Evolutionary conservation across 2,888 invertebrate genomes (phyloP).

Genomic region (Drosophila algonquin): DNA sequence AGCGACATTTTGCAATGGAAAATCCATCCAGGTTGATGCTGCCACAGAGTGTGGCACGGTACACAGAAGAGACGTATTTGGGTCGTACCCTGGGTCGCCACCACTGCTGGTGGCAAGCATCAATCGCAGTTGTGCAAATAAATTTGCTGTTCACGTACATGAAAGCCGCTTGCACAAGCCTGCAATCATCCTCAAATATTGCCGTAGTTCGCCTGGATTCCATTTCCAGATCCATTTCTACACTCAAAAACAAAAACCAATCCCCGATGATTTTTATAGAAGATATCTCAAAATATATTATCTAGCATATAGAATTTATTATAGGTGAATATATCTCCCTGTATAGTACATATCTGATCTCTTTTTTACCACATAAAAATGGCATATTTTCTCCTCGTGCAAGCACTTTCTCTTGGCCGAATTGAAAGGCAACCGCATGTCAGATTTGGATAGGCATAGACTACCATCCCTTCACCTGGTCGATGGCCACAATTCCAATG

Average conservation of each 20-base stretch:
- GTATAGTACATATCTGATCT: too few relatives aligned
- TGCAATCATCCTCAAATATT: conserved; percentile 80
- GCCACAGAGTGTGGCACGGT: conserved; percentile 1
- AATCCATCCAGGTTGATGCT: not conserved
- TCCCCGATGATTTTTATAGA: too few relatives aligned
- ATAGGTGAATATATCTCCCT: too few relatives aligned
- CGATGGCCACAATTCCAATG: conserved; percentile 42
- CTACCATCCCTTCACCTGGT: conserved; percentile 1
- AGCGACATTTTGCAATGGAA: conserved; percentile 41
- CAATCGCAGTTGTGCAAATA: conserved; percentile 76
- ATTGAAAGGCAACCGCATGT: conserved; percentile 15
- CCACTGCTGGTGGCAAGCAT: conserved; percentile 54
- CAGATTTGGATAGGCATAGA: conserved; percentile 12
- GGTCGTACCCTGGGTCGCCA: too few relatives aligned
- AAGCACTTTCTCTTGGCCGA: not conserved
- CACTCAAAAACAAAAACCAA: too few relatives aligned
- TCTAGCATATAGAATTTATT: too few relatives aligned
- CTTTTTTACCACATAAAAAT: too few relatives aligned
- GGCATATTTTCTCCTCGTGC: not conserved
- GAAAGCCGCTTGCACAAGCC: conserved; percentile 78
- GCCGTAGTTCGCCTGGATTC: conserved; percentile 51
- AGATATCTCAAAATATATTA: too few relatives aligned
- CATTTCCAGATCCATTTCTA: conserved; percentile 1
- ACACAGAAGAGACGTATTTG: too few relatives aligned
- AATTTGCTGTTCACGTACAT: conserved; percentile 78